Conservation (phyloP, 2,113 vertebrate species). For the Agapornis roseicollis region DNA sequence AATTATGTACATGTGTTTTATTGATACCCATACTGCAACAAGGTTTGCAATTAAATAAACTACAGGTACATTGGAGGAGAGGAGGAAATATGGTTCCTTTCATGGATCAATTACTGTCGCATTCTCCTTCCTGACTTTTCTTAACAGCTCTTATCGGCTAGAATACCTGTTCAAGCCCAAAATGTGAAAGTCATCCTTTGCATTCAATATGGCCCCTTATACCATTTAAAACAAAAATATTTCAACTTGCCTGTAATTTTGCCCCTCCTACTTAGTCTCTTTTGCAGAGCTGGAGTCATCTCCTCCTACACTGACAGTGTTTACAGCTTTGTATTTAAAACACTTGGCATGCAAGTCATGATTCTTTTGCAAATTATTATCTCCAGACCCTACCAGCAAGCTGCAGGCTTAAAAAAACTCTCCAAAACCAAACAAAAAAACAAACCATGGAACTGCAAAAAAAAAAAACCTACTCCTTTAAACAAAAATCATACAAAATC, state of each 20-base stretch:
- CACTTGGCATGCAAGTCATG: conserved; percentile 50
- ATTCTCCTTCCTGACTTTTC: background rate
- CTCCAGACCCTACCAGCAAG: conserved; percentile 34
- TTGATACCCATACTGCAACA: background rate
- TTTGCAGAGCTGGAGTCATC: conserved; percentile 51
- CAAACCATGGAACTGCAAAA: background rate
- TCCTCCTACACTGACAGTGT: conserved; percentile 55
- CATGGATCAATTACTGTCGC: background rate
- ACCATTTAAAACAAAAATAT: conserved; percentile 7
- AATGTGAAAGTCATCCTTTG: background rate
- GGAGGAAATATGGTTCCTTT: background rate
- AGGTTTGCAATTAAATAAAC: background rate
- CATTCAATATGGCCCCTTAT: conserved; percentile 4
- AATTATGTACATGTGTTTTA: background rate
- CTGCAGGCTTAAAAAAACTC: background rate
- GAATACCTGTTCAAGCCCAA: background rate
- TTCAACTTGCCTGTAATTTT: conserved; percentile 6
- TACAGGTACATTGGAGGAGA: background rate
- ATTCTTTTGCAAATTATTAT: conserved; percentile 55
- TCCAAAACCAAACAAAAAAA: background rate
- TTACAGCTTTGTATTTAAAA: conserved; percentile 64
- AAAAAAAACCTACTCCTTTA: background rate
- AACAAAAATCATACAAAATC: background rate
- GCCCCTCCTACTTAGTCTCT: conserved; percentile 24
- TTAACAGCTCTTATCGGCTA: background rate